Percentiles rank a stretch among this genome's conserved stretches.
Conservation (phyloP, 2,113 vertebrate genomes). For the Halichoeres trimaculatus region DNA sequence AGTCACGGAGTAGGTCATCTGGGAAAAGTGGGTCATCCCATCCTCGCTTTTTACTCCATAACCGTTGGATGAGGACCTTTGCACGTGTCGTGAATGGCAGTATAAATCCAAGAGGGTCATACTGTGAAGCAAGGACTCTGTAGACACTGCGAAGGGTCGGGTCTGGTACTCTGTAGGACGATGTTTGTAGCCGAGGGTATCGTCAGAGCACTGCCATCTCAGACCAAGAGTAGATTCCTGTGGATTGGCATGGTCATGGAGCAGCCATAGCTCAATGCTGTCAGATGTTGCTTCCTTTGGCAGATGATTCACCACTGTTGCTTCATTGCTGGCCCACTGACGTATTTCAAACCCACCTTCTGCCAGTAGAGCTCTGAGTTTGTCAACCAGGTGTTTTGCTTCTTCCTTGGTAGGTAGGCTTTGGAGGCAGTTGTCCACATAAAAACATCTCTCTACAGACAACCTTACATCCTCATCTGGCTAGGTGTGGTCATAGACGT, state of each 20-base stretch:
- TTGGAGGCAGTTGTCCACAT: slow-evolving; percentile 31
- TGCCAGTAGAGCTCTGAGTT: slow-evolving; percentile 1
- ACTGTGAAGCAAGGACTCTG: too few relatives aligned
- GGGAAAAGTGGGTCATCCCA: background rate
- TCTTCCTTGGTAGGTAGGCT: background rate
- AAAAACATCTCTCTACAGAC: background rate
- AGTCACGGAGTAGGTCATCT: background rate
- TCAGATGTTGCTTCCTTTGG: slow-evolving; percentile 7
- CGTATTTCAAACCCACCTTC: slow-evolving; percentile 17
- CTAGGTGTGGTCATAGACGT: background rate
- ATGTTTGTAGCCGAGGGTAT: too few relatives aligned
- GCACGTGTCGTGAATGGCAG: background rate
- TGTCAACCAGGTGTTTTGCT: background rate
- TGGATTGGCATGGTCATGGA: background rate
- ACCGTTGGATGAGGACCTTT: background rate
- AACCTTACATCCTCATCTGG: background rate
- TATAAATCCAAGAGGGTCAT: background rate
- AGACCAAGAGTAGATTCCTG: slow-evolving; percentile 19
- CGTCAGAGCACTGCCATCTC: too few relatives aligned
- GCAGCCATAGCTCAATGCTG: slow-evolving; percentile 29
- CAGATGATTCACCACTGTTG: slow-evolving; percentile 10
- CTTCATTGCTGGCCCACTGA: slow-evolving; percentile 18
- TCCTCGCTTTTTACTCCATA: background rate
- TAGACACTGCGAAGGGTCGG: too few relatives aligned
- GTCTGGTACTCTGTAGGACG: too few relatives aligned